Conservation (phyloP, 30 jellyfish, hydroid and myxozoan genomes). For the Aurelia sp. region DNA sequence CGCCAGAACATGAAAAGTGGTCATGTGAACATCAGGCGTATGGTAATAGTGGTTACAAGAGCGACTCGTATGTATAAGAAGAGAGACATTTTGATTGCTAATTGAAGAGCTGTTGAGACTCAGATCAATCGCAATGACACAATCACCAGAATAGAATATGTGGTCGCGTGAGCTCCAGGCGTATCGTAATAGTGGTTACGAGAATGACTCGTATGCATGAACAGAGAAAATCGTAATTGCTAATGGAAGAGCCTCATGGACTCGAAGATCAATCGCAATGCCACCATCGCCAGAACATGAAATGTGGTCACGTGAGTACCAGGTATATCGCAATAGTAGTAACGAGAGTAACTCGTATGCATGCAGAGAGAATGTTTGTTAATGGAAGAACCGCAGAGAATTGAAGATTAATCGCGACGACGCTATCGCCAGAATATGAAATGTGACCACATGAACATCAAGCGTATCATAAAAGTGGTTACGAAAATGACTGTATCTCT, state of each 20-base stretch:
- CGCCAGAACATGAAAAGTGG: slow-evolving; percentile 54
- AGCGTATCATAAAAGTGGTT: slow-evolving; percentile 2
- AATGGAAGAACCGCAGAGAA: background rate
- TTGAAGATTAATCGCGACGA: background rate
- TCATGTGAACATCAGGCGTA: slow-evolving; percentile 7
- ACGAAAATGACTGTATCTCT: slow-evolving; percentile 56
- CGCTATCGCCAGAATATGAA: slow-evolving; percentile 18
- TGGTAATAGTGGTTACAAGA: slow-evolving; percentile 26
- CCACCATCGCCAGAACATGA: slow-evolving; percentile 8
- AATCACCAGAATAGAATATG: slow-evolving; percentile 21
- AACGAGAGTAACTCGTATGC: slow-evolving; percentile 67
- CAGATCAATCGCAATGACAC: background rate
- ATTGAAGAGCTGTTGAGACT: background rate
- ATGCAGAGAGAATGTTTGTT: background rate
- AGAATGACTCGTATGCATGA: slow-evolving; percentile 14
- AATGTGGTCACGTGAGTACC: slow-evolving; percentile 45
- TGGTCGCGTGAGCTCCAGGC: slow-evolving; percentile 35
- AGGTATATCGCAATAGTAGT: background rate
- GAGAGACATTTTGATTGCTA: background rate
- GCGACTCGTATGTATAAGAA: slow-evolving; percentile 53
- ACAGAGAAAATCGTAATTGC: no score
- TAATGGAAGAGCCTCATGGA: background rate
- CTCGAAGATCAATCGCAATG: background rate
- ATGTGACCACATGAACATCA: slow-evolving; percentile 45
- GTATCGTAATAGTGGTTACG: slow-evolving; percentile 21